Conservation (phyloP, 2,888 invertebrate genomes). For the Macrosoma leucophasiata region DNA sequence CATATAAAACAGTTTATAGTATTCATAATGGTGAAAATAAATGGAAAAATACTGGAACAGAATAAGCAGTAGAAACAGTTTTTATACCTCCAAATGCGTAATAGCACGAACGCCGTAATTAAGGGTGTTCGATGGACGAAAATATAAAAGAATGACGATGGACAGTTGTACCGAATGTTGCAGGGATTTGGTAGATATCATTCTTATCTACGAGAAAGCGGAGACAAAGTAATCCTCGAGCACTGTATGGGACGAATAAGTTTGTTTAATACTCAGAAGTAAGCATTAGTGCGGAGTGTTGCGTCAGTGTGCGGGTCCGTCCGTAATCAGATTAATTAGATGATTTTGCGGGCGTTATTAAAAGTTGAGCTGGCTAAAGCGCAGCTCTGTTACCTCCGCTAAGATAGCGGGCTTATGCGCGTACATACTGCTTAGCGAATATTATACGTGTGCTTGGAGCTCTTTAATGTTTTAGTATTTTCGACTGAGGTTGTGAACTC, state of each 20-base stretch:
- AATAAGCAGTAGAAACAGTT: too few species aligned
- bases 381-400: constrained; percentile 59
- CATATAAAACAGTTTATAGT: too few species aligned
- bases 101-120: too few species aligned
- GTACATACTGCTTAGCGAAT: constrained; percentile 65
- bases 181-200: too few species aligned
- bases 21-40: too few species aligned
- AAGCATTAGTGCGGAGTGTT: constrained; percentile 61
- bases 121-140: too few species aligned
- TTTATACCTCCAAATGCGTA: too few species aligned
- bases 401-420: constrained; percentile 67
- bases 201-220: constrained; percentile 39
- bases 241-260: constrained; percentile 59
- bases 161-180: too few species aligned
- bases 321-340: constrained; percentile 73
- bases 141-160: too few species aligned
- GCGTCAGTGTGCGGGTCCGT: constrained; percentile 51
- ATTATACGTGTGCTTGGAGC: constrained; percentile 66
- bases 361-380: constrained; percentile 69
- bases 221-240: constrained; percentile 48
- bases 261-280: constrained; percentile 61
- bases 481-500: constrained; percentile 73
- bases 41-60: too few species aligned
- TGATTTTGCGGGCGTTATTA: constrained; percentile 71
- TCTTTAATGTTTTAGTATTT: constrained; percentile 75